Evolutionary conservation across 2,113 vertebrate species (phyloP).

Genomic region (Cochlearius cochlearius): DNA sequence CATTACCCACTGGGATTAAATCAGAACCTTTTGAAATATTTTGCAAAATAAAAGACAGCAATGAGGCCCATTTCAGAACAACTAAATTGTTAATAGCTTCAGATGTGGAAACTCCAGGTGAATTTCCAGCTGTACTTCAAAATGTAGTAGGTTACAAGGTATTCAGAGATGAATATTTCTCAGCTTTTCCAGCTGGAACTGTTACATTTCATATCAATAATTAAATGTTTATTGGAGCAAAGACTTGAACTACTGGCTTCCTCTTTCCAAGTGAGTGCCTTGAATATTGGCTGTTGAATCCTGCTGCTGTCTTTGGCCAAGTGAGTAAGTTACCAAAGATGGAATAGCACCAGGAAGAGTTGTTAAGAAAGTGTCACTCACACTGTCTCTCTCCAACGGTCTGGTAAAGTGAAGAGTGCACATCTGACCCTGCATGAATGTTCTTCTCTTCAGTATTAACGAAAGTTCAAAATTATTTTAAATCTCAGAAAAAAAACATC

Average conservation of each 20-base stretch:
- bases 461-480: neutral
- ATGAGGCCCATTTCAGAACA: neutral
- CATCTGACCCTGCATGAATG: neutral
- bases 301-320: neutral
- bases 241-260: neutral
- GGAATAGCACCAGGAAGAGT: neutral
- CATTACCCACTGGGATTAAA: neutral
- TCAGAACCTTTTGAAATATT: neutral
- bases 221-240: slow-evolving; percentile 26
- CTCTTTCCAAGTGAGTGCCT: neutral
- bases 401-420: neutral
- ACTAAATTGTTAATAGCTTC: neutral
- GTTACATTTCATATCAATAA: slow-evolving; percentile 19
- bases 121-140: neutral
- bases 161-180: neutral
- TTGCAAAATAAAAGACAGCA: neutral
- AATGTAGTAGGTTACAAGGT: neutral
- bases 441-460: neutral
- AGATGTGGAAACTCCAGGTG: neutral
- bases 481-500: neutral
- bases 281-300: neutral
- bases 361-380: neutral
- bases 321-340: neutral
- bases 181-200: neutral
- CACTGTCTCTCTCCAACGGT: neutral